Conservation (phyloP, 2,113 vertebrate species). For the Mustela nigripes region DNA sequence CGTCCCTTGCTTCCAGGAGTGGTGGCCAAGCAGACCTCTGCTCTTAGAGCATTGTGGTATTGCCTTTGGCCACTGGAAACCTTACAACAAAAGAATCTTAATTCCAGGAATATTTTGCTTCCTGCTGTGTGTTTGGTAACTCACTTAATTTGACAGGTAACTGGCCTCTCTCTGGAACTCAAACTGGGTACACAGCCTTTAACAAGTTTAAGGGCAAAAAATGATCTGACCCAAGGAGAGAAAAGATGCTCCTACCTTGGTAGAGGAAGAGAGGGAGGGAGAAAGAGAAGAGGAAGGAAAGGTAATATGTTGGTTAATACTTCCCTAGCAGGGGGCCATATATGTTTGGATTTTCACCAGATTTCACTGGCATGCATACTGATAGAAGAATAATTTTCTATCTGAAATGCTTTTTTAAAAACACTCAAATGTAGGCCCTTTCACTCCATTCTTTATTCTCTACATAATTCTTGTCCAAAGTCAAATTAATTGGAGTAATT, state of each 20-base stretch:
- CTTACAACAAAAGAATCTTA: background rate
- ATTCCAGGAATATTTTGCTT: background rate
- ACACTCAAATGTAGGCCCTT: background rate
- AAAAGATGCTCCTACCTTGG: background rate
- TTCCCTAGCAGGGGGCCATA: background rate
- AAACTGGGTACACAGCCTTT: background rate
- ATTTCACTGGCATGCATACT: background rate
- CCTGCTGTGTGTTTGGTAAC: background rate
- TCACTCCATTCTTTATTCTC: background rate
- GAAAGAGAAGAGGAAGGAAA: background rate
- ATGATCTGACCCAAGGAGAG: background rate
- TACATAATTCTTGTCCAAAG: conserved; percentile 40
- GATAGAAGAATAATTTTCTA: background rate
- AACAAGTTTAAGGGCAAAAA: conserved; percentile 20
- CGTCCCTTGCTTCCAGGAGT: background rate
- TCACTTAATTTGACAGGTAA: conserved; percentile 1
- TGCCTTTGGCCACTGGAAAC: background rate
- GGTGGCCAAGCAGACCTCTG: background rate
- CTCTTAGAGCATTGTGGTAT: background rate
- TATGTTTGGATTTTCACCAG: conserved; percentile 15
- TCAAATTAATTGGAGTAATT: background rate
- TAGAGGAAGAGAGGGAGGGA: background rate
- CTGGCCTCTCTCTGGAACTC: background rate
- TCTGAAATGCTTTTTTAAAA: background rate
- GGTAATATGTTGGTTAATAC: background rate